Evolutionary conservation across 2,113 vertebrate species (phyloP).

Genomic region (Lasiurus borealis): DNA sequence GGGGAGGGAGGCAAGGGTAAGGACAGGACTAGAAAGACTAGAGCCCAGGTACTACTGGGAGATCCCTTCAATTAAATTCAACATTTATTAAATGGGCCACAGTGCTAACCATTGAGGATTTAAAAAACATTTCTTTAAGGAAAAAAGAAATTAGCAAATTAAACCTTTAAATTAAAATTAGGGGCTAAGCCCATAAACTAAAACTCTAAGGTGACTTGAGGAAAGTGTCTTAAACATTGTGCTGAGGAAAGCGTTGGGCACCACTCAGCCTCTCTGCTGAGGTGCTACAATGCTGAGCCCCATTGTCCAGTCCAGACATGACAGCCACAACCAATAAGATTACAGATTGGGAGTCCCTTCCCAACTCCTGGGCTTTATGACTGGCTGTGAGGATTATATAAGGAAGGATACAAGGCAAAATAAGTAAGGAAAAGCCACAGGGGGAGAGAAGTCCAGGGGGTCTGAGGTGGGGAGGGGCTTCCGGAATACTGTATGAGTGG

Average conservation of each 20-base stretch:
- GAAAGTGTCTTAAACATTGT: background rate
- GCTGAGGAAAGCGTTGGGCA: background rate
- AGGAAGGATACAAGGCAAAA: background rate
- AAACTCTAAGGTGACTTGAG: background rate
- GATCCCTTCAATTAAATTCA: background rate
- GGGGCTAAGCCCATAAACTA: background rate
- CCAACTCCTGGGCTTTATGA: background rate
- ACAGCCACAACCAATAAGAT: background rate
- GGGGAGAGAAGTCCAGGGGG: too few relatives aligned
- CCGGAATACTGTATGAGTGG: background rate
- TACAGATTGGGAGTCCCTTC: background rate
- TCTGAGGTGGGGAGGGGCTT: background rate
- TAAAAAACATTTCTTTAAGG: background rate
- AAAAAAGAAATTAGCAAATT: background rate
- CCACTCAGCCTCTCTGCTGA: background rate
- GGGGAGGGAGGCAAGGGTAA: background rate
- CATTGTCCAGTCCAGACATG: background rate
- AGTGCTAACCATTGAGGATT: background rate
- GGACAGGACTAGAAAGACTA: background rate
- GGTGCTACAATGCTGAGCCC: background rate
- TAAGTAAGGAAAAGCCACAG: background rate
- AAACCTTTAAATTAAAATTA: background rate
- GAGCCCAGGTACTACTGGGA: background rate
- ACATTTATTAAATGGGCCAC: background rate
- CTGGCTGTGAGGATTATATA: too few relatives aligned